Conservation (phyloP, 2,888 invertebrate species). For the Rhynchonema sp. region DNA sequence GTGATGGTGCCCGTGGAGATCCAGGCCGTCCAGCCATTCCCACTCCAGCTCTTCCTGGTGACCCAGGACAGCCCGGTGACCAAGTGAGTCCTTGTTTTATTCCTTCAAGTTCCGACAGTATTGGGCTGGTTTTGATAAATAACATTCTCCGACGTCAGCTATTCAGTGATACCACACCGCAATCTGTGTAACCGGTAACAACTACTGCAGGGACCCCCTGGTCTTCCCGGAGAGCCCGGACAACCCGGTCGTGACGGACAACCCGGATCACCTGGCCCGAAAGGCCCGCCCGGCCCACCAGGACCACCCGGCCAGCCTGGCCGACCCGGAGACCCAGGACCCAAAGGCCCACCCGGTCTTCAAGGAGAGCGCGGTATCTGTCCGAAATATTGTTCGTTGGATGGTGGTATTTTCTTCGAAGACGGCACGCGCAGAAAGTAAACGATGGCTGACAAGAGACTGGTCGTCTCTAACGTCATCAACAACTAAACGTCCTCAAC, state of each 20-base stretch:
- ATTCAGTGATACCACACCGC: too few relatives aligned
- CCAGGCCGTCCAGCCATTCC: slow-evolving; percentile 25
- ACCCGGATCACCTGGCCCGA: slow-evolving; percentile 1
- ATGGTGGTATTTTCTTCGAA: slow-evolving; percentile 10
- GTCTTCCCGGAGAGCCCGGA: slow-evolving; percentile 21
- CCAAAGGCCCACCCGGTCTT: slow-evolving; percentile 14
- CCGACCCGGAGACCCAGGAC: slow-evolving; percentile 17
- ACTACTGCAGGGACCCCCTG: slow-evolving; percentile 18
- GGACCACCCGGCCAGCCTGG: slow-evolving; percentile 12
- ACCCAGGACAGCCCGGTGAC: slow-evolving; percentile 24
- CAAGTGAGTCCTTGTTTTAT: slow-evolving; percentile 11
- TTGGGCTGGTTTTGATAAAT: too few relatives aligned
- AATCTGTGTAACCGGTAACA: too few relatives aligned
- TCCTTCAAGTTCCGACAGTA: neutral
- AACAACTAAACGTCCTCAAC: too few relatives aligned
- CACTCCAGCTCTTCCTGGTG: slow-evolving; percentile 25
- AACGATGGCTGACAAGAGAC: too few relatives aligned
- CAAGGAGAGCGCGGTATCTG: slow-evolving; percentile 15
- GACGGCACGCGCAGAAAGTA: slow-evolving; percentile 13
- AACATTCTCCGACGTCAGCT: too few relatives aligned
- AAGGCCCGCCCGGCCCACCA: neutral
- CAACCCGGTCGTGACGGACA: slow-evolving; percentile 1
- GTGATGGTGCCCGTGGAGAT: slow-evolving; percentile 24
- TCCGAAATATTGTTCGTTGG: slow-evolving; percentile 17
- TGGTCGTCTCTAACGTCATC: too few relatives aligned